Conservation (phyloP, 2,797 vertebrate species). For the Sebastes goodei region DNA sequence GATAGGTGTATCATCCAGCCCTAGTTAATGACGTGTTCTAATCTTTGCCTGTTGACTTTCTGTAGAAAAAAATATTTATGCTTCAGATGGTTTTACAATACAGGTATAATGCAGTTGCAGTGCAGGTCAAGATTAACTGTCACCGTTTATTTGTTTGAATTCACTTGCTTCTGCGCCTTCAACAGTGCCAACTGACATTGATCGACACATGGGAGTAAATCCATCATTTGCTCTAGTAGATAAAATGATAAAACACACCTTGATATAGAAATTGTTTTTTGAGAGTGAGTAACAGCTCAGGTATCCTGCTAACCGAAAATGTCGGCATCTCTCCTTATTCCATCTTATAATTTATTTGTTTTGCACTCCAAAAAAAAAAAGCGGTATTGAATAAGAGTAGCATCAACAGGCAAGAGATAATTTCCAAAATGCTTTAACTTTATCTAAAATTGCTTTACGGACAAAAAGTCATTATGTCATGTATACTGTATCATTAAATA, state of each 20-base stretch:
- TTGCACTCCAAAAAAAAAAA: neutral
- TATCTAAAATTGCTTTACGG: neutral
- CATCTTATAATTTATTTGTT: neutral
- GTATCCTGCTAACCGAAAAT: neutral
- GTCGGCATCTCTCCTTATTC: neutral
- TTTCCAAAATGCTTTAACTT: neutral
- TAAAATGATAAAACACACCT: neutral
- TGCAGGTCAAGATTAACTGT: neutral
- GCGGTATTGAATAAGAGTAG: neutral
- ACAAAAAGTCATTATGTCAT: neutral
- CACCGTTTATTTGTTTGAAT: conserved; percentile 11
- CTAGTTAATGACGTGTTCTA: neutral
- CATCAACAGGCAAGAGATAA: neutral
- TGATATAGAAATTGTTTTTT: conserved; percentile 12
- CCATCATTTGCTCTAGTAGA: conserved; percentile 10
- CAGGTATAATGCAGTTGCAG: neutral
- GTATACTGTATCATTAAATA: neutral
- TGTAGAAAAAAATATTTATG: neutral
- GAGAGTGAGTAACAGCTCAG: conserved; percentile 19
- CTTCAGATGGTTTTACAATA: neutral
- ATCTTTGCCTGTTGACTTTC: neutral
- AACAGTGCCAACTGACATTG: neutral
- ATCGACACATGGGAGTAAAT: conserved; percentile 2
- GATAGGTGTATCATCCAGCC: neutral
- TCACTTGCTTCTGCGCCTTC: neutral